Evolutionary conservation across 2,113 vertebrate genomes (phyloP).

Genomic region (Xerus inauris): DNA sequence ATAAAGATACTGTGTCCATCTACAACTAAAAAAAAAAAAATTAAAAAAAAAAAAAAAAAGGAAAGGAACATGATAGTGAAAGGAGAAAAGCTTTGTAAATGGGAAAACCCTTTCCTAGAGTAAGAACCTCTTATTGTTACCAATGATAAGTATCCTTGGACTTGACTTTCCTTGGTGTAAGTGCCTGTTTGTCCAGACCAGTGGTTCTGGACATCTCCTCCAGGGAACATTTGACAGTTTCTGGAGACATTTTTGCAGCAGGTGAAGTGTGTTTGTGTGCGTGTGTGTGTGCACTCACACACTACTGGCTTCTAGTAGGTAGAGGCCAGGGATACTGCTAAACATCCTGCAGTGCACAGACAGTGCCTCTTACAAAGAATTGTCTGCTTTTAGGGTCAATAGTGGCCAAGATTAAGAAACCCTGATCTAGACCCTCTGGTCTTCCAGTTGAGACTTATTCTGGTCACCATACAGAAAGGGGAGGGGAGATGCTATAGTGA

Average conservation of each 20-base stretch:
- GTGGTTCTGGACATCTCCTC: not conserved
- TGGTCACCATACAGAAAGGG: not conserved
- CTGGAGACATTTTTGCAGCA: not conserved
- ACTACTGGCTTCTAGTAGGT: not conserved
- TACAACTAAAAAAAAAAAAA: too few species aligned
- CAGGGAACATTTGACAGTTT: not conserved
- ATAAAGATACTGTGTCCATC: too few species aligned
- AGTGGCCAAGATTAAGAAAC: not conserved
- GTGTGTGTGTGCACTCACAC: not conserved
- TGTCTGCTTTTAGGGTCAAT: not conserved
- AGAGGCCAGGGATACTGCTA: not conserved
- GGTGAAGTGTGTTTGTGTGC: not conserved
- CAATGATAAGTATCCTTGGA: not conserved
- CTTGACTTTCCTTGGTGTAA: slow-evolving; percentile 1
- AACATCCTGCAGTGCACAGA: not conserved
- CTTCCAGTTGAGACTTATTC: not conserved
- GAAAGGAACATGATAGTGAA: not conserved
- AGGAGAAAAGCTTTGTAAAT: not conserved
- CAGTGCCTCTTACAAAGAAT: not conserved
- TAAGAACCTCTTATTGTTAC: not conserved
- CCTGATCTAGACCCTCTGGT: not conserved
- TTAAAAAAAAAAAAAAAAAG: too few species aligned
- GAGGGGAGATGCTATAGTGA: not conserved
- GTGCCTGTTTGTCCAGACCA: not conserved
- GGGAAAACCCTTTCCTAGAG: not conserved